Base-by-base conservation (phyloP, 64 coral and sea anemone species). In the Montipora capricornis region DNA sequence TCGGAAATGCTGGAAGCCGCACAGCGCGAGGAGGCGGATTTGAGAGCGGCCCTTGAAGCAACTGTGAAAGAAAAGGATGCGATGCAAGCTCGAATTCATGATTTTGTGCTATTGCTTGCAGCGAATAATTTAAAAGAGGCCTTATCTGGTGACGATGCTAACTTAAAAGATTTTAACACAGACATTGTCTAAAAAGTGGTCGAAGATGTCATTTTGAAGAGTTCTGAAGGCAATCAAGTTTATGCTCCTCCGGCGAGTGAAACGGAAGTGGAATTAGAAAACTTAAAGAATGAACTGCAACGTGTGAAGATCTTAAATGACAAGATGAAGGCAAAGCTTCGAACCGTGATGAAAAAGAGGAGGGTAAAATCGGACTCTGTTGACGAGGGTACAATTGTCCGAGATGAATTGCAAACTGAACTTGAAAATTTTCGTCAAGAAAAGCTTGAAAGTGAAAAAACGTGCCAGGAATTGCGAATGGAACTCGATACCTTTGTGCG, bases 401-500 rank as follows among this genome's bases (percentile, higher is more conserved):
- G 82, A 45, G 75, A 80, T 22, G 71, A 76, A 3, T 24, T 88
- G 17, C 85, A 88, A 81, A 59, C 61, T 2, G 84, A 93, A 49
- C 84, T 93, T 49, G 71, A 88, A 73, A 77, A 80, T 8, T 37
- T 82, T 44, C 92, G 92, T 44, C 76, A 88, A 67, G 92, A 88
- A 15, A 93, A 88, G 76, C 76, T 93, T 55, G 60, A 73, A 68
- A 75, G 92, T 5, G 92, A 93, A 55, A 93, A 88, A 48, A 73
- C 78, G 26, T 87, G 83, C 11, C 83, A 93, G 29, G 83, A 93
- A 88, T 77, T 93, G 13, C 67, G 92, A 44, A 13, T 88, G 37
- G 92, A 93, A 80, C 66, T 93, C 6, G 92, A 93, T 59, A n/a
- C 85, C 15, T 66, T 93, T 81, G 92, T 88, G 4, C 83, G 83